phyloP scores from a whole-genome alignment of 1,140 invertebrate species.

The Drosophila orosa region DNA sequence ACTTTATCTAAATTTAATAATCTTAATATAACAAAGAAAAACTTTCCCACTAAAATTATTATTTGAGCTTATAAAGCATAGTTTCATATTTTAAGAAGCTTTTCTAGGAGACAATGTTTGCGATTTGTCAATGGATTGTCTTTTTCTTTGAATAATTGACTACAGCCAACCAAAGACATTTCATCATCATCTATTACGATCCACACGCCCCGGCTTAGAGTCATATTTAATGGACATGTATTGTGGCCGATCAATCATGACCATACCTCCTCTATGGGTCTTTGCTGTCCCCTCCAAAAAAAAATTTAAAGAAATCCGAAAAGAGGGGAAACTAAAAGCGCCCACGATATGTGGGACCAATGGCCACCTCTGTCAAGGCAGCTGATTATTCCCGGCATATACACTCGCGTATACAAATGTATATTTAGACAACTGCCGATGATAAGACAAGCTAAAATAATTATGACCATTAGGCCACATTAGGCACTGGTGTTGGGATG shows the following conservation, averaged over 20 bases:
- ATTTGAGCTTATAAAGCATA: neutral
- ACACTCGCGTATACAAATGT: slow-evolving; percentile 55
- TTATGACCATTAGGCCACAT: slow-evolving; percentile 75
- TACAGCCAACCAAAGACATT: slow-evolving; percentile 60
- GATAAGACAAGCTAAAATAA: slow-evolving; percentile 79
- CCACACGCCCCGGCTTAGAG: slow-evolving; percentile 68
- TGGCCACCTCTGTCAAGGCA: slow-evolving; percentile 68
- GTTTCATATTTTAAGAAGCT: neutral
- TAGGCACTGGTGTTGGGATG: slow-evolving; percentile 54
- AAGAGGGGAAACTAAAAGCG: slow-evolving; percentile 54
- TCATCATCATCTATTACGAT: slow-evolving; percentile 62
- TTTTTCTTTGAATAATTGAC: slow-evolving; percentile 57
- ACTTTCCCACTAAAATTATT: neutral
- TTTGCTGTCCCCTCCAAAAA: slow-evolving; percentile 17
- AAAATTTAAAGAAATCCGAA: slow-evolving; percentile 30
- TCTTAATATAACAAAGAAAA: neutral
- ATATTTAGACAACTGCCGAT: slow-evolving; percentile 63
- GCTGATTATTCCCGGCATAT: slow-evolving; percentile 57
- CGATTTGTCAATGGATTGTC: slow-evolving; percentile 47
- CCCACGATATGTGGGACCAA: slow-evolving; percentile 74
- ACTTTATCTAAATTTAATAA: too few species aligned
- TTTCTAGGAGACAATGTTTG: slow-evolving; percentile 13
- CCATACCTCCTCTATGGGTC: slow-evolving; percentile 42
- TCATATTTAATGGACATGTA: slow-evolving; percentile 79
- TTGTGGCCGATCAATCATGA: slow-evolving; percentile 77